Evolutionary conservation across 2,888 invertebrate genomes (phyloP), one percentile per base, ranked within the genome.

Genomic region (Cantharis nigra): DNA sequence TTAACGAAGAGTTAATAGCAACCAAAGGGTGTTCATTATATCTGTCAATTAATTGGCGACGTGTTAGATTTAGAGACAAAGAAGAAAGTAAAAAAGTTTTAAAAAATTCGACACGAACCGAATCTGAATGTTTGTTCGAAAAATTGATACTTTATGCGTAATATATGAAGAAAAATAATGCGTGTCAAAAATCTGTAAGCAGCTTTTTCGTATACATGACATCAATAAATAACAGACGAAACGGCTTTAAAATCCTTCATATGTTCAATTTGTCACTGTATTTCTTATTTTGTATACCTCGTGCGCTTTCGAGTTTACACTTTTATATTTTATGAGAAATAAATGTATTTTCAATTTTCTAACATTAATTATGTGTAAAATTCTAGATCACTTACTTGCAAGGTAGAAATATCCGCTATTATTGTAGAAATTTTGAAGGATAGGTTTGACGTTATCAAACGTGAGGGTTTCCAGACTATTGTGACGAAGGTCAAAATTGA

Each of bases 381-480:
- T 49, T 67, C 28, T 28, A n/a, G 64, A 63, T 74, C 28, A 91
- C 93, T 91, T 90, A 96, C 96, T 94, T 91, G 93, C 93, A 79
- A 96, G 89, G 84, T 93, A 91, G 87, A 96, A 92, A 90, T 93
- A 92, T 87, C 94, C 94, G 85, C 92, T 92, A 83, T 89, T 91
- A 84, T 94, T 94, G 89, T 93, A 93, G 88, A 96, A 91, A 89
- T 94, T 95, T 87, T 93, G 92, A 88, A 94, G 90, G 88, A 96
- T 93, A 78, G 95, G 95, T 86, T 93, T 92, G 84, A 94, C 91
- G 85, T 94, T 94, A 86, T 94, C 93, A 87, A 92, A 93, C 84
- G 94, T 94, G 87, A 96, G 90, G 74, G 94, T 94, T 87, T 93
- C 93, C 85, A 96, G 91, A 83, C 91, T 90, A 88, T 96, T 96